Conservation (phyloP, 2,113 vertebrate species). For the Calidris pugnax region DNA sequence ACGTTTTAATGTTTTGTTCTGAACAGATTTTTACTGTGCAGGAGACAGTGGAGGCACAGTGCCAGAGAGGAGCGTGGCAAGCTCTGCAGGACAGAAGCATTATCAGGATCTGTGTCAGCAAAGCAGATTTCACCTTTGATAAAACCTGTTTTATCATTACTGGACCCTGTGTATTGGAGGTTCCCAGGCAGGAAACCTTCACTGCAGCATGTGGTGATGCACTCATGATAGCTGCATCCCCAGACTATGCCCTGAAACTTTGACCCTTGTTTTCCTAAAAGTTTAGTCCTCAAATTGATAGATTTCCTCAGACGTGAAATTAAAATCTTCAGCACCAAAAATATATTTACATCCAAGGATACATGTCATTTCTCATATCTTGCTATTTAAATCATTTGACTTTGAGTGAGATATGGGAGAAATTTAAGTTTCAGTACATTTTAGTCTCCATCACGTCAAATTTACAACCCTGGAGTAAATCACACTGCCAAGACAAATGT, state of each 20-base stretch:
- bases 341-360: slow-evolving; percentile 76
- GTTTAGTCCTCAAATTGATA: slow-evolving; percentile 44
- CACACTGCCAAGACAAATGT: slow-evolving; percentile 75
- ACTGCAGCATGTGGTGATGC: background rate
- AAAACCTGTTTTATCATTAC: background rate
- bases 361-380: slow-evolving; percentile 73
- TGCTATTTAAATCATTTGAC: slow-evolving; percentile 78
- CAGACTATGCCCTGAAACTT: background rate
- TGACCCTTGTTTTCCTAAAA: slow-evolving; percentile 39
- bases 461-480: slow-evolving; percentile 80
- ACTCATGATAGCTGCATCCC: background rate
- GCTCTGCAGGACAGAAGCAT: background rate
- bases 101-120: slow-evolving; percentile 2
- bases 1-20: background rate
- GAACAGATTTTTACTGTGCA: background rate
- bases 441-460: slow-evolving; percentile 75
- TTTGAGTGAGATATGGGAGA: slow-evolving; percentile 78
- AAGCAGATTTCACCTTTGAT: slow-evolving; percentile 9
- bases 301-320: slow-evolving; percentile 70
- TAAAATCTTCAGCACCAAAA: slow-evolving; percentile 73
- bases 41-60: background rate
- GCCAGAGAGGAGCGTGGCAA: background rate
- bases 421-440: slow-evolving; percentile 78
- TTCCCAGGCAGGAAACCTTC: background rate
- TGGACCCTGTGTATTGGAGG: background rate